Percentiles rank a stretch among this genome's conserved stretches.
phyloP scores from a whole-genome alignment of 2,113 vertebrate species.

The Heterocephalus glaber region DNA sequence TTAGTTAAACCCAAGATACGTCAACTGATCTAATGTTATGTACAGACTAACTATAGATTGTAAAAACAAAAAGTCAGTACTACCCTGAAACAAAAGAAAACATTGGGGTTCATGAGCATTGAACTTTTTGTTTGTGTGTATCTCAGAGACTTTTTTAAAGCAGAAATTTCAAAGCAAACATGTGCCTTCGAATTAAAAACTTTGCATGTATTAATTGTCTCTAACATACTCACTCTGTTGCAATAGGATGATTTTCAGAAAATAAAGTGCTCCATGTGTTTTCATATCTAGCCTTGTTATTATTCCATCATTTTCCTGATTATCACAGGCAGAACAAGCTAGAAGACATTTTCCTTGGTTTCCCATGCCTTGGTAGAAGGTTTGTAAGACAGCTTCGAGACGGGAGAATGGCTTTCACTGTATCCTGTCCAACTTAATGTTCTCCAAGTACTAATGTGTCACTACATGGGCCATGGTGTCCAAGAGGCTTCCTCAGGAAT shows the following conservation, averaged over 20 bases:
- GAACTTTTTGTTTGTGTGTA: not conserved
- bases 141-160: not conserved
- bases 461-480: not conserved
- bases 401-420: not conserved
- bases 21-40: not conserved
- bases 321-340: not conserved
- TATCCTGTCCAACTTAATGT: not conserved
- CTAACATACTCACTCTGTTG: not conserved
- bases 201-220: not conserved
- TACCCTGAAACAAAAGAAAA: not conserved
- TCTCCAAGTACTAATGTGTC: not conserved
- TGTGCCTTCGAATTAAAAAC: not conserved
- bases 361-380: not conserved
- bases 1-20: slow-evolving; percentile 20
- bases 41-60: not conserved
- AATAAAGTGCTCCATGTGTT: not conserved
- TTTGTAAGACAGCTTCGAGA: not conserved
- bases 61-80: not conserved
- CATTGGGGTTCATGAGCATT: not conserved
- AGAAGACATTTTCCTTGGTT: not conserved
- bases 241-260: not conserved
- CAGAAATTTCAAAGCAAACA: not conserved
- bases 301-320: not conserved
- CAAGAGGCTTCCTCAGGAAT: not conserved
- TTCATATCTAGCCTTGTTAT: not conserved